These are phyloP conservation scores for Sphyrna mokarran DNA, from an alignment of 2,113 vertebrate species.

Conservation along the genomic window DNA sequence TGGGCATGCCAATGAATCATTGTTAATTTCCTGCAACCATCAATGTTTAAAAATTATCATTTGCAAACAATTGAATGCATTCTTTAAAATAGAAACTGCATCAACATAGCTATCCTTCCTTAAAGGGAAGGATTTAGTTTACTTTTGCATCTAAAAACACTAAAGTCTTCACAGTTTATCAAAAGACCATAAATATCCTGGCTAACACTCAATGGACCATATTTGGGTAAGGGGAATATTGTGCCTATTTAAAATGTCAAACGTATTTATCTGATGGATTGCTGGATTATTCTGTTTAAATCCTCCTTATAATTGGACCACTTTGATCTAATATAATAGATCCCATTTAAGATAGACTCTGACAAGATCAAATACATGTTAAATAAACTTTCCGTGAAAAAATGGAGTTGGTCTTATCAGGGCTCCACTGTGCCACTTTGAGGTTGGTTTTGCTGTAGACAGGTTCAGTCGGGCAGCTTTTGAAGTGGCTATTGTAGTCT, in stretches of 20 bases:
- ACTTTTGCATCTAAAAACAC: background rate
- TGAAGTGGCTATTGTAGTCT: constrained; percentile 36
- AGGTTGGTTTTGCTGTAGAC: constrained; percentile 32
- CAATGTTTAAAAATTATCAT: background rate
- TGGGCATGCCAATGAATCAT: background rate
- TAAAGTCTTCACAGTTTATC: background rate
- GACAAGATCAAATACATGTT: constrained; percentile 37
- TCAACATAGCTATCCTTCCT: background rate
- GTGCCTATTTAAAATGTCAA: constrained; percentile 22
- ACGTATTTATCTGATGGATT: constrained; percentile 6
- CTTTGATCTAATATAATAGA: constrained; percentile 34
- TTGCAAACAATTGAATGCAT: background rate
- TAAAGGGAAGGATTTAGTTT: background rate
- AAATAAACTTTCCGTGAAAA: constrained; percentile 16
- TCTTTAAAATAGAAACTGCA: background rate
- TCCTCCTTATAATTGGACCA: constrained; percentile 29
- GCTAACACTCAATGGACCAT: background rate
- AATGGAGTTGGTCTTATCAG: constrained; percentile 28
- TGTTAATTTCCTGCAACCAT: constrained; percentile 19
- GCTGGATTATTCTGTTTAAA: constrained; percentile 9
- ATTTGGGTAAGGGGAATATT: constrained; percentile 14
- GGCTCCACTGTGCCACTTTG: constrained; percentile 31
- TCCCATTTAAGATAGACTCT: constrained; percentile 20
- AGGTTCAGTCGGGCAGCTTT: constrained; percentile 25
- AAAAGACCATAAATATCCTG: background rate